A percentile compares a stretch with the other conserved stretches of the same genome.
These are phyloP conservation scores for Crotalus horridus DNA, from an alignment of 2,113 vertebrate species.

Conservation along the genomic window DNA sequence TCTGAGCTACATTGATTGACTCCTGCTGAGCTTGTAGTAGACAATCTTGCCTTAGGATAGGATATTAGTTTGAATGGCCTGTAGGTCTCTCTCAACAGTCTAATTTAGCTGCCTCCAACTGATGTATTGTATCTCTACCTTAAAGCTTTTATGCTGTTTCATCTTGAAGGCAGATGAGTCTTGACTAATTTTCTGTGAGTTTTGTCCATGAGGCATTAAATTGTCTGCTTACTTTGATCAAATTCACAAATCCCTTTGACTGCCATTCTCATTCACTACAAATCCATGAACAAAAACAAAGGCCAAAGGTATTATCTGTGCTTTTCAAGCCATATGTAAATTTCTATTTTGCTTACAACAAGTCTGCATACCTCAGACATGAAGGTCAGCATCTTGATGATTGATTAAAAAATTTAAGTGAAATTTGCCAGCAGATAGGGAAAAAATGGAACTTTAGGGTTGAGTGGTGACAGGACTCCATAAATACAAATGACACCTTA, in stretches of 20 bases:
- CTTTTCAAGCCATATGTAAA: not conserved
- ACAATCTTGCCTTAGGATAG: not conserved
- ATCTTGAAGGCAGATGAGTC: not conserved
- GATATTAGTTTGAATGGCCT: not conserved
- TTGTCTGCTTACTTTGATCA: not conserved
- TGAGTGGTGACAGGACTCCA: not conserved
- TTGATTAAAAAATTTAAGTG: constrained; percentile 44
- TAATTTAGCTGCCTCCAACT: not conserved
- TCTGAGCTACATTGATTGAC: not conserved
- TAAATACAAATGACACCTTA: constrained; percentile 13
- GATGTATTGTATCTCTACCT: not conserved
- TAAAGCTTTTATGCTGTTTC: not conserved
- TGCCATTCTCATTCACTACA: not conserved
- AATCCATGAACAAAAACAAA: not conserved
- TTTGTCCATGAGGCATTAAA: not conserved
- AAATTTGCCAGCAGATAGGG: not conserved
- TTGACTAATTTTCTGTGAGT: not conserved
- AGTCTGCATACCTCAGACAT: not conserved
- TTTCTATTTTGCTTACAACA: constrained; percentile 27
- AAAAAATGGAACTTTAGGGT: not conserved
- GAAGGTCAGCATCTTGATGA: constrained; percentile 43
- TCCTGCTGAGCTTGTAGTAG: not conserved
- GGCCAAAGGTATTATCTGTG: not conserved
- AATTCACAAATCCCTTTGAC: not conserved
- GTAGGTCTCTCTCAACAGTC: not conserved